A percentile compares a stretch with the other conserved stretches of the same genome.
Evolutionary conservation across 2,888 invertebrate genomes (phyloP).

Genomic region (Rhogogaster chlorosoma): DNA sequence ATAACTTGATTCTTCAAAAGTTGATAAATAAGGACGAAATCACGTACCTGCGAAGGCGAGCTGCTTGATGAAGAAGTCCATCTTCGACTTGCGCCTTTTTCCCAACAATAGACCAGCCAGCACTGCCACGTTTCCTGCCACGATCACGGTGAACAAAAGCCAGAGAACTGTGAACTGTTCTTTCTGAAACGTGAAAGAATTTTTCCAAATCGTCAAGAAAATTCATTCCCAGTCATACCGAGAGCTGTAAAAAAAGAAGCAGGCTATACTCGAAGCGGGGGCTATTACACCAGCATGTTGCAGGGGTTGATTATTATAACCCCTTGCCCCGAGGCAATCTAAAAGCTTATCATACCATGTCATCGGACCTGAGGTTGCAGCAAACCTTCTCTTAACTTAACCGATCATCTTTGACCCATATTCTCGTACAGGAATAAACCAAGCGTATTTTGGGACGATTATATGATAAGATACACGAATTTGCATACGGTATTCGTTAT

Average conservation of each 20-base stretch:
- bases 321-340: conserved; percentile 18
- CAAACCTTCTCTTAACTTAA: conserved; percentile 8
- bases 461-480: background rate
- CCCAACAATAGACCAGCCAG: conserved; percentile 90
- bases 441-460: background rate
- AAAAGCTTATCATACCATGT: conserved; percentile 28
- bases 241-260: background rate
- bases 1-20: background rate
- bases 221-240: background rate
- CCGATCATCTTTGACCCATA: conserved; percentile 17
- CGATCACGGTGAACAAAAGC: conserved; percentile 91
- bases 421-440: background rate
- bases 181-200: conserved; percentile 82
- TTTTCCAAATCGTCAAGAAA: background rate
- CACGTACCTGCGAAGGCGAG: conserved; percentile 93
- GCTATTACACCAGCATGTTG: conserved; percentile 8
- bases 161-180: conserved; percentile 93
- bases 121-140: conserved; percentile 93
- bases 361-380: conserved; percentile 11
- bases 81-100: conserved; percentile 92
- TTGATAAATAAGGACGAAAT: background rate
- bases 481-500: background rate
- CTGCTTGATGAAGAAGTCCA: conserved; percentile 98
- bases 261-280: background rate
- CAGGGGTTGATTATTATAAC: conserved; percentile 13